These are phyloP conservation scores for Amphipoea oculea DNA, from an alignment of 2,888 invertebrate species.

Conservation along the genomic window DNA sequence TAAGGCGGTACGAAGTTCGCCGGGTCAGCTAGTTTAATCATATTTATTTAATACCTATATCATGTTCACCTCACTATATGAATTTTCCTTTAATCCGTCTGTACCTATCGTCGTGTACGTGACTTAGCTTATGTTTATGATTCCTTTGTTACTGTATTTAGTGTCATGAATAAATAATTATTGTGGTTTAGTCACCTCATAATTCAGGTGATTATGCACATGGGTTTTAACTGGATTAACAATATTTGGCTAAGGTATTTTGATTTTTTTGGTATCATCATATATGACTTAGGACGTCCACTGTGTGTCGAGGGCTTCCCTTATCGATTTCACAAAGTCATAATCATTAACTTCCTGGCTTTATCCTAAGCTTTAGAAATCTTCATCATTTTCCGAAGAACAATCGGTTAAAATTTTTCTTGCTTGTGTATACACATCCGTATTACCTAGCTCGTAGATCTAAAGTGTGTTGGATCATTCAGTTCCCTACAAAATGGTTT, in stretches of 20 bases:
- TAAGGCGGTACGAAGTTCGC: too few species aligned
- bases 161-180: not conserved
- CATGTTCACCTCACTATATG: not conserved
- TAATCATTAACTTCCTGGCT: not conserved
- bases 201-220: not conserved
- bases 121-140: not conserved
- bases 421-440: constrained; percentile 6
- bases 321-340: not conserved
- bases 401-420: not conserved
- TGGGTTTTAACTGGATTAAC: not conserved
- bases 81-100: constrained; percentile 8
- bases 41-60: not conserved
- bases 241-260: not conserved
- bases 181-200: constrained; percentile 20
- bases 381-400: not conserved
- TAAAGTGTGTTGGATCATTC: not conserved
- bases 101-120: not conserved
- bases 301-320: not conserved
- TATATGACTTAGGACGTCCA: not conserved
- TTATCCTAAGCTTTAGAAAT: not conserved
- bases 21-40: too few species aligned
- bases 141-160: constrained; percentile 6
- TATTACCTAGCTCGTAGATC: not conserved
- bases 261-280: not conserved
- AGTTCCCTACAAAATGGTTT: too few species aligned